Percentiles rank a stretch among this genome's conserved stretches.
phyloP scores from a whole-genome alignment of 2,113 vertebrate genomes.

The Himantopus leucocephalus region DNA sequence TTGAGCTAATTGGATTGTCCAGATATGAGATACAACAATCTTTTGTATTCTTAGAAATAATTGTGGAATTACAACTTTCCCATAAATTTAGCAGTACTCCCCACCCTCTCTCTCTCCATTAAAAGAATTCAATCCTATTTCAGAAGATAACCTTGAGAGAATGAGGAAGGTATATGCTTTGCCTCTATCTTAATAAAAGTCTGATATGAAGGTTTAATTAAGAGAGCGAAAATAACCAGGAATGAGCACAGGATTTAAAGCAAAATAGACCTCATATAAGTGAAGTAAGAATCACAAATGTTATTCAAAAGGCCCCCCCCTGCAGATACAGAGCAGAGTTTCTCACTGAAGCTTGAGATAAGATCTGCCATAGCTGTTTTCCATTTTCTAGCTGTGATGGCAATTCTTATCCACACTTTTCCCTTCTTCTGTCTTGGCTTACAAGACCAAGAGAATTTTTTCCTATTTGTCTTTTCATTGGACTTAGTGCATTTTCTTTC shows the following conservation, averaged over 20 bases:
- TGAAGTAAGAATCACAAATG: neutral
- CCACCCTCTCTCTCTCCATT: neutral
- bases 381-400: neutral
- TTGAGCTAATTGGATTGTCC: conserved; percentile 30
- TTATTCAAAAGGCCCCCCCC: neutral
- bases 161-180: conserved; percentile 10
- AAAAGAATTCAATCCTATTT: conserved; percentile 19
- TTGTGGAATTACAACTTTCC: conserved; percentile 29
- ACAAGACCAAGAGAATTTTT: neutral
- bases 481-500: neutral
- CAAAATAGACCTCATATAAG: neutral
- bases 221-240: conserved; percentile 12
- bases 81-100: neutral
- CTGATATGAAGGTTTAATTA: conserved; percentile 50
- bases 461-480: neutral
- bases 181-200: conserved; percentile 34
- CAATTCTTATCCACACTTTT: neutral
- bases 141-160: conserved; percentile 37
- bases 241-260: conserved; percentile 16
- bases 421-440: neutral
- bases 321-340: neutral
- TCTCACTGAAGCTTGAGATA: neutral
- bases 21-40: conserved; percentile 12
- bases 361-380: neutral
- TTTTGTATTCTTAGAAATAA: conserved; percentile 30